Conservation (phyloP, 2,888 invertebrate species). For the Schrankia costaestrigalis region DNA sequence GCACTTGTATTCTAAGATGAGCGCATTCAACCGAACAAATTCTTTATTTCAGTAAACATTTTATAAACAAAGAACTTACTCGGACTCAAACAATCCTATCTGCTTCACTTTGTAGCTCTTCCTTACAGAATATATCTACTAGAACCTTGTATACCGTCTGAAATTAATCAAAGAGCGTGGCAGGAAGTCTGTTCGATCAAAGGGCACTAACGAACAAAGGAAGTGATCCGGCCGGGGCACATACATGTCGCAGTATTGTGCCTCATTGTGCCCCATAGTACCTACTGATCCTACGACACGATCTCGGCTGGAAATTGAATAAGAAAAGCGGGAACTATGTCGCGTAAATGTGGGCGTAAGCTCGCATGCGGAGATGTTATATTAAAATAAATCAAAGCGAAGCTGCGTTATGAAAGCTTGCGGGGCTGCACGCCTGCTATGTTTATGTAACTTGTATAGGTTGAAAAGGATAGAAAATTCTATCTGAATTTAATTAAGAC, state of each 20-base stretch:
- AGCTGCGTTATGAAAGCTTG: conserved; percentile 21
- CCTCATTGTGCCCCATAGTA: conserved; percentile 9
- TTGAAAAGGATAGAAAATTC: too few relatives aligned
- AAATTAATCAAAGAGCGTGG: conserved; percentile 34
- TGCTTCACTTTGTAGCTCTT: too few relatives aligned
- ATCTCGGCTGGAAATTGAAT: conserved; percentile 25
- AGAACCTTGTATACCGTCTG: too few relatives aligned
- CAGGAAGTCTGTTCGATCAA: conserved; percentile 33
- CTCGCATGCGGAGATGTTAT: conserved; percentile 16
- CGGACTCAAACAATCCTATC: too few relatives aligned
- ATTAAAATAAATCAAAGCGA: conserved; percentile 40
- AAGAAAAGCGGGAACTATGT: conserved; percentile 15
- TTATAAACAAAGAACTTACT: too few relatives aligned
- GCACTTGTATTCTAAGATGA: too few relatives aligned
- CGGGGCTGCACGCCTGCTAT: too few relatives aligned
- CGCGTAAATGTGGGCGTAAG: neutral
- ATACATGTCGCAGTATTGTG: conserved; percentile 24
- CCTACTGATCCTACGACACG: conserved; percentile 6
- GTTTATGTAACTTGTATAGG: too few relatives aligned
- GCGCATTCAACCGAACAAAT: too few relatives aligned
- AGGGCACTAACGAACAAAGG: conserved; percentile 34
- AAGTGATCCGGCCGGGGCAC: conserved; percentile 21
- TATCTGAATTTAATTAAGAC: too few relatives aligned
- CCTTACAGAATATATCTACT: too few relatives aligned
- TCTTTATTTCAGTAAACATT: too few relatives aligned